A percentile compares a stretch with the other conserved stretches of the same genome.
phyloP scores from a whole-genome alignment of 2,888 invertebrate genomes.

The Andricus curvator region DNA sequence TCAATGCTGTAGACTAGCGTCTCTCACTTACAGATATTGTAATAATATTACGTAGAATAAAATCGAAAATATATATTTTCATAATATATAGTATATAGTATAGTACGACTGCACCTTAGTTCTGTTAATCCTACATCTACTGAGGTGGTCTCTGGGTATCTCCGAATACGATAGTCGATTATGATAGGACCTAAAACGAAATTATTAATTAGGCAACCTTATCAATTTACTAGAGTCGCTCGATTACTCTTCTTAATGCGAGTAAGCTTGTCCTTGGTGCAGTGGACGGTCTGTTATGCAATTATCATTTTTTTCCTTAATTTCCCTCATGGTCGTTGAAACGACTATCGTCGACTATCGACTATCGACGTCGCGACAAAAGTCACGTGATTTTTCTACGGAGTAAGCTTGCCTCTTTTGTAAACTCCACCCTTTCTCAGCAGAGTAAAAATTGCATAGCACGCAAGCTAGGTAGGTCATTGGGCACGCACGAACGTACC shows the following conservation, averaged over 20 bases:
- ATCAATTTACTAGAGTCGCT: slow-evolving; percentile 35
- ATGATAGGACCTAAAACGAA: slow-evolving; percentile 38
- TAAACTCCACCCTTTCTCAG: slow-evolving; percentile 54
- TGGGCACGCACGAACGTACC: slow-evolving; percentile 66
- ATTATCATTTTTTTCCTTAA: slow-evolving; percentile 47
- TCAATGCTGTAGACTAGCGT: slow-evolving; percentile 30
- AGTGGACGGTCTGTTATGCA: slow-evolving; percentile 67
- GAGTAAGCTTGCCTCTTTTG: slow-evolving; percentile 55
- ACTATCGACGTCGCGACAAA: slow-evolving; percentile 38
- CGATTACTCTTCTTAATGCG: slow-evolving; percentile 45
- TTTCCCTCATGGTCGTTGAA: slow-evolving; percentile 15
- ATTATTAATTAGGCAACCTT: slow-evolving; percentile 34
- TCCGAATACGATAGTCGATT: slow-evolving; percentile 39
- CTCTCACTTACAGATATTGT: slow-evolving; percentile 32
- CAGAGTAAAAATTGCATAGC: slow-evolving; percentile 70
- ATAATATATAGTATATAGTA: slow-evolving; percentile 44
- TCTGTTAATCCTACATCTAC: slow-evolving; percentile 47
- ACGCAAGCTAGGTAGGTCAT: slow-evolving; percentile 67
- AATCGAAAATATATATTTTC: slow-evolving; percentile 68
- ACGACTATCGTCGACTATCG: neutral
- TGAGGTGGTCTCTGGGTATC: slow-evolving; percentile 45
- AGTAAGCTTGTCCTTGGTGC: slow-evolving; percentile 62
- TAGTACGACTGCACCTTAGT: slow-evolving; percentile 34
- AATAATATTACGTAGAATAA: slow-evolving; percentile 62
- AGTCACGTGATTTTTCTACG: slow-evolving; percentile 52